Conservation (phyloP, 64 coral and sea anemone species). For the Montipora cactus region DNA sequence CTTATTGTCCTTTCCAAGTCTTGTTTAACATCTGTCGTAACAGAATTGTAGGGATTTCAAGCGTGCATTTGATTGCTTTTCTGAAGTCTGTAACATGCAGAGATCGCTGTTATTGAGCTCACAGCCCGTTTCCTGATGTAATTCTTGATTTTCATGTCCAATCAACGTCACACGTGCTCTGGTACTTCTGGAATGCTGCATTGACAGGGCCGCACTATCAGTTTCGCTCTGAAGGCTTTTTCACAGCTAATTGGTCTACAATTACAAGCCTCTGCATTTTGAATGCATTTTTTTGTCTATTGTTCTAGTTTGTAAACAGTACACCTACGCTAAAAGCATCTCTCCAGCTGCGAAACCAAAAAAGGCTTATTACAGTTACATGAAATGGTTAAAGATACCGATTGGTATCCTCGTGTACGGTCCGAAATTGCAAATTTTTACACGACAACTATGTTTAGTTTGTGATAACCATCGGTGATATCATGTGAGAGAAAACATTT, state of each 20-base stretch:
- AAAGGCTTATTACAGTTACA: neutral
- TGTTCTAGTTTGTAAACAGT: slow-evolving; percentile 7
- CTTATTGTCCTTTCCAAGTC: neutral
- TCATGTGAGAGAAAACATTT: no score
- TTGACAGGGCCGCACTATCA: no score
- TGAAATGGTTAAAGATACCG: neutral
- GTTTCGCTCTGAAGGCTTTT: neutral
- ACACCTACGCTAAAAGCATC: neutral
- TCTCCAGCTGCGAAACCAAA: neutral
- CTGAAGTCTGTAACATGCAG: neutral
- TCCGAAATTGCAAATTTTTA: no score
- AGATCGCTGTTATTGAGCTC: neutral
- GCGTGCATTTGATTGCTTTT: neutral
- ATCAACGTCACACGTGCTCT: neutral
- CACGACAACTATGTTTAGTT: no score
- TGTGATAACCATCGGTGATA: no score
- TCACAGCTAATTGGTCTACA: slow-evolving; percentile 27
- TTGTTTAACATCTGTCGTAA: neutral
- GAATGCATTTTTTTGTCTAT: slow-evolving; percentile 3
- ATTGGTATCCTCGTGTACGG: neutral
- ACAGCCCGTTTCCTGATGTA: neutral
- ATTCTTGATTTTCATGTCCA: neutral
- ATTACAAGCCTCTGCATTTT: neutral
- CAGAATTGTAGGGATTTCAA: neutral
- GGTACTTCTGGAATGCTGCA: neutral